Evolutionary conservation across 2,113 vertebrate genomes (phyloP), one percentile per base, ranked within the genome.

Genomic region (Bostrychus sinensis): DNA sequence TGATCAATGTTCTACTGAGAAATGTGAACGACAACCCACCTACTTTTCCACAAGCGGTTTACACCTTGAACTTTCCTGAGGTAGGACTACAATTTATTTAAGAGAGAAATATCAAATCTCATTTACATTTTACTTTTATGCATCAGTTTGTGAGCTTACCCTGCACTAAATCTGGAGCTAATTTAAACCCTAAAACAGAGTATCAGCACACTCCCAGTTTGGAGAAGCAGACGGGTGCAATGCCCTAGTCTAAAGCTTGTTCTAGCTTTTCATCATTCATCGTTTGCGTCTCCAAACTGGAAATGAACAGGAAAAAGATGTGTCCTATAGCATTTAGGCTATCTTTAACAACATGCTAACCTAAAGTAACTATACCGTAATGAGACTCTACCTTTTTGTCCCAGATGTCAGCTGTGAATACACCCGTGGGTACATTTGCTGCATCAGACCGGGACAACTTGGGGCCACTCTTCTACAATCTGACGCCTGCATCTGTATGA

Each of bases 21-120:
- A 71, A 92, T 41, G 0, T 75, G 17, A 93, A 93, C 10, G 92
- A 93, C 25, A 87, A 91, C n/a, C 0, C 1, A 16, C 91, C 92
- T 0, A 0, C 7, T 2, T 93, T 93, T 72, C 14, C 0, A 0
- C 0, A 56, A 2, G 42, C 5, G 3, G 0, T 1, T 1, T 88
- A 86, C 50, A 0, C 0, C 0, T 0, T 66, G 1, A 0, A 0
- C 1, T 28, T 92, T 3, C 0, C n/a, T 20, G 92, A 93, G 91
- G 92, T 93, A 79, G 84, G 78, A 54, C 1, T 14, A 25, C 1
- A 10, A 6, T 4, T 3, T 12, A 1, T 46, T 46, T 13, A 48
- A 11, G n/a, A n/a, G n/a, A n/a, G n/a, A n/a, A n/a, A n/a, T n/a
- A n/a, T 20, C 19, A 45, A 45, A 12, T n/a, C 12, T 5, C 3